Evolutionary conservation across 2,797 vertebrate genomes (phyloP).

Genomic region (Acomys russatus): DNA sequence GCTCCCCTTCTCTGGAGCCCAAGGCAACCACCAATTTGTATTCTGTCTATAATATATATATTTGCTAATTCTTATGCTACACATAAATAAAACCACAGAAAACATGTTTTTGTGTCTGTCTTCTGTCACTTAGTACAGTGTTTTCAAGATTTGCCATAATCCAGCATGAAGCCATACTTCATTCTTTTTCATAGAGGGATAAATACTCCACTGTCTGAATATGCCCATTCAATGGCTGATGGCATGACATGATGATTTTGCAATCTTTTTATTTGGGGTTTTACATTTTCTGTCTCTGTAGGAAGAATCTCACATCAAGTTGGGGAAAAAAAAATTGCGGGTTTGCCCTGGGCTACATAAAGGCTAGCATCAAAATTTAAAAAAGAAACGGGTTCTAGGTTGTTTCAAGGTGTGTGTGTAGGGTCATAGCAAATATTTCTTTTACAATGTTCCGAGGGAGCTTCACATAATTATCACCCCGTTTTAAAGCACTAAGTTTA

Average conservation of each 20-base stretch:
- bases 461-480: conserved; percentile 32
- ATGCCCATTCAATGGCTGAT: not conserved
- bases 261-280: conserved; percentile 33
- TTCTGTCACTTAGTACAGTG: not conserved
- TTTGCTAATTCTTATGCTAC: too few relatives aligned
- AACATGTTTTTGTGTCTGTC: not conserved
- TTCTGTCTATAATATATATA: not conserved
- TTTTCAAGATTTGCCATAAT: not conserved
- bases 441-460: not conserved
- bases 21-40: not conserved
- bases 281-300: conserved; percentile 51
- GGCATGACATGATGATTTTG: conserved; percentile 20
- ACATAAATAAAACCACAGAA: too few relatives aligned
- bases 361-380: conserved; percentile 28
- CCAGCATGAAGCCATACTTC: not conserved
- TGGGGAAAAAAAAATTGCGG: conserved; percentile 24
- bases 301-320: conserved; percentile 39
- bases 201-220: not conserved
- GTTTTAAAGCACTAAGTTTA: conserved; percentile 34
- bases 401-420: not conserved
- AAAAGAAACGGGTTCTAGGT: conserved; percentile 40
- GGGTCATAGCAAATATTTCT: conserved; percentile 26
- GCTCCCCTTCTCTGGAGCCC: rapidly evolving
- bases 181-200: not conserved
- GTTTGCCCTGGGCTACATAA: not conserved